Conservation (phyloP, 2,797 vertebrate species). For the Acanthurus lineatus region DNA sequence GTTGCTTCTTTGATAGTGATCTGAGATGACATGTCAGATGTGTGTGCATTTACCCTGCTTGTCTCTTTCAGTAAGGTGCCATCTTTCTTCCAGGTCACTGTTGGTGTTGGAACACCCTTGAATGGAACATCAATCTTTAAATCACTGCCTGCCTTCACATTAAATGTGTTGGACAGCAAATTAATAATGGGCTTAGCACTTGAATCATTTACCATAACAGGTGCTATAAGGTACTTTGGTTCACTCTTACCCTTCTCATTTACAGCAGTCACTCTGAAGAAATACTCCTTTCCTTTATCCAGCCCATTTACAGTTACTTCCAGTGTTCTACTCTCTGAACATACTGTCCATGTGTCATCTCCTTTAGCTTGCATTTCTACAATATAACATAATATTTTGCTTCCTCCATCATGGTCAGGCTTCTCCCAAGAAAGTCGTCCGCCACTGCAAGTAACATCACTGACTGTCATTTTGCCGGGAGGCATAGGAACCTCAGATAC, state of each 20-base stretch:
- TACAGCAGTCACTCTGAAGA: conserved; percentile 93
- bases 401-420: conserved; percentile 96
- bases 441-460: conserved; percentile 90
- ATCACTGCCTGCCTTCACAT: conserved; percentile 93
- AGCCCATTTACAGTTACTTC: conserved; percentile 90
- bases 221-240: conserved; percentile 90
- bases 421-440: conserved; percentile 95
- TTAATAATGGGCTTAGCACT: conserved; percentile 90
- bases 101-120: conserved; percentile 90
- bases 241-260: conserved; percentile 98
- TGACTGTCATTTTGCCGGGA: conserved; percentile 92
- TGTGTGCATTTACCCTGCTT: conserved; percentile 91
- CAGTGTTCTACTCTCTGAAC: conserved; percentile 90
- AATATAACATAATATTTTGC: conserved; percentile 94
- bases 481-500: conserved; percentile 92
- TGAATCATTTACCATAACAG: conserved; percentile 91
- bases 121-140: conserved; percentile 95
- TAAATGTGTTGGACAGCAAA: conserved; percentile 92
- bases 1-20: conserved; percentile 92
- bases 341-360: conserved; percentile 92
- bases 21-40: conserved; percentile 89
- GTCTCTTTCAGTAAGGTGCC: conserved; percentile 92
- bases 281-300: conserved; percentile 91
- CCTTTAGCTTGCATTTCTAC: conserved; percentile 96
- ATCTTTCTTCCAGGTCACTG: conserved; percentile 92